A percentile compares a stretch with the other conserved stretches of the same genome.
Evolutionary conservation across 2,888 invertebrate species (phyloP).

Genomic region (Parnassius smintheus): DNA sequence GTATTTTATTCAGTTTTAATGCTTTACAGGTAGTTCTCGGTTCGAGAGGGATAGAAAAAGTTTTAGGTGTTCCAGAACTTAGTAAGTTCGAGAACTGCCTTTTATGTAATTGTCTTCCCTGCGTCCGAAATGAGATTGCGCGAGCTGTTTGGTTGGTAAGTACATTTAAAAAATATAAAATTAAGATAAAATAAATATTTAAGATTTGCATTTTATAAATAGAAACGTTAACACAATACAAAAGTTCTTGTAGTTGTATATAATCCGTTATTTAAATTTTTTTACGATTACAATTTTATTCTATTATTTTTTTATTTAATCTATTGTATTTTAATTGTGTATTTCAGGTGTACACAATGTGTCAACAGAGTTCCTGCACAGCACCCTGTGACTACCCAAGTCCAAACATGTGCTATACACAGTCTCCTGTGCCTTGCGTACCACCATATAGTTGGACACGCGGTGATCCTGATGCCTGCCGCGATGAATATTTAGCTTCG

Average conservation of each 20-base stretch:
- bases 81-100: constrained; percentile 71
- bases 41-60: constrained; percentile 63
- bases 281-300: no score
- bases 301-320: no score
- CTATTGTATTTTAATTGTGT: neutral
- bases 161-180: neutral
- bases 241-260: no score
- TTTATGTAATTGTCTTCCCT: constrained; percentile 59
- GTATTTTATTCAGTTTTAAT: neutral
- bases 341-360: constrained; percentile 68
- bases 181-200: no score
- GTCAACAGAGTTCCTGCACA: constrained; percentile 54
- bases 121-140: constrained; percentile 62
- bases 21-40: constrained; percentile 59
- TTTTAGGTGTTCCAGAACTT: constrained; percentile 65
- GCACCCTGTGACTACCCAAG: constrained; percentile 44
- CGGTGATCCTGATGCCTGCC: constrained; percentile 57
- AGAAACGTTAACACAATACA: no score
- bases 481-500: constrained; percentile 67
- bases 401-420: constrained; percentile 53
- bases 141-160: constrained; percentile 69
- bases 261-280: no score
- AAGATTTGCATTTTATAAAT: no score
- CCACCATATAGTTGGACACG: constrained; percentile 66
- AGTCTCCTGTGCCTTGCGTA: constrained; percentile 54